Base-by-base conservation (phyloP, 2,888 invertebrate genomes). In the Sycophila texana region DNA sequence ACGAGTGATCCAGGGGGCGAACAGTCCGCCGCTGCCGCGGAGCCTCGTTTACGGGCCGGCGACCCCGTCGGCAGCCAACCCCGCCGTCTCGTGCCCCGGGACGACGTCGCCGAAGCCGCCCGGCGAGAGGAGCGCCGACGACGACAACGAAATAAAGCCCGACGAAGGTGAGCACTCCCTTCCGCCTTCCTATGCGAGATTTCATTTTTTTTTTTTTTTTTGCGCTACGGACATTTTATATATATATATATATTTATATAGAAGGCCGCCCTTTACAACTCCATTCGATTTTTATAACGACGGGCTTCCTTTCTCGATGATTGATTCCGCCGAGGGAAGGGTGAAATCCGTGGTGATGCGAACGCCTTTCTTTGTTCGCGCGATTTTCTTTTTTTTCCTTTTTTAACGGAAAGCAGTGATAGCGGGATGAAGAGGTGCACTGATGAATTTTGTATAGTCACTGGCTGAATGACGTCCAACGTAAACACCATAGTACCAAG, bases 1-100 rank as follows among this genome's bases (percentile, higher is more conserved):
- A 79, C 92, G 96, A 7, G 96, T 97, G 74, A 94, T 96, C 39
- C 96, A 96, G 87, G 94, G 92, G 86, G 89, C 88, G 58, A 85
- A 85, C 47, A 84, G 86, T 57, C 86, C 89, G 18, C 86, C 68
- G 12, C 58, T 22, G 0, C 39, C 60, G 20, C 51, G 47, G 47
- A 55, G 61, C 63, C 13, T 57, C 16, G 78, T 85, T 49, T 87
- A 85, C 82, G 88, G 84, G 61, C 39, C 39, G 39, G 84, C 86
- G 60, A 49, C 4, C 16, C 67, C 67, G 4, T 73, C 67, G 1
- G 30, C 73, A 20, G 14, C 67, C 20, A n/a, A n/a, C 10, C 30
- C 39, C 10, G 1, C 63, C 47, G 63, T 18, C 18, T 63, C 47
- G 22, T 20, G 20, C 26, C 53, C 55, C 30, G 58, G 49, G 47